Percentiles rank a stretch among this genome's conserved stretches.
Evolutionary conservation across 2,888 invertebrate genomes (phyloP).

Genomic region (Mythimna vitellina): DNA sequence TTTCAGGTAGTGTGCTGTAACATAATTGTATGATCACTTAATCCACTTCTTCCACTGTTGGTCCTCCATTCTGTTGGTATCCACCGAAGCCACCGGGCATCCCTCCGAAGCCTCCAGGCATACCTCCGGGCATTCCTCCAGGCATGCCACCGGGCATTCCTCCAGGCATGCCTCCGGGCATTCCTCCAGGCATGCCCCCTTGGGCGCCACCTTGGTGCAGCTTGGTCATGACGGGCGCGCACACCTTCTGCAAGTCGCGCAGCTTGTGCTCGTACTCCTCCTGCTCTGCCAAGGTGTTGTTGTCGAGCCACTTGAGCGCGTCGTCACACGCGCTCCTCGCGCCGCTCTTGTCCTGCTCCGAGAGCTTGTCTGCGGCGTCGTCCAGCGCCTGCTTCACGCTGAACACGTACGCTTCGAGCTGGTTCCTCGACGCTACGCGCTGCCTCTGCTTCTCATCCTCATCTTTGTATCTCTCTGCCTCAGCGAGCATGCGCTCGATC

Average conservation of each 20-base stretch:
- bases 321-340: constrained; percentile 90
- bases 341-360: constrained; percentile 91
- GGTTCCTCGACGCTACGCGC: constrained; percentile 93
- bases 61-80: constrained; percentile 68
- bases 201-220: constrained; percentile 88
- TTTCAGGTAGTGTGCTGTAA: neutral
- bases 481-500: constrained; percentile 94
- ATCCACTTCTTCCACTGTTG: constrained; percentile 81
- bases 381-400: constrained; percentile 93
- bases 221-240: constrained; percentile 91
- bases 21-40: constrained; percentile 55
- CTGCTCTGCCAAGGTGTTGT: constrained; percentile 92
- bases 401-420: constrained; percentile 93
- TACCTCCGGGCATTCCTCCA: constrained; percentile 48
- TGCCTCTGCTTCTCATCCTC: constrained; percentile 93
- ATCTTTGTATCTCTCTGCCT: constrained; percentile 93
- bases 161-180: constrained; percentile 52
- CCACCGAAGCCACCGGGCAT: constrained; percentile 36
- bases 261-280: constrained; percentile 92
- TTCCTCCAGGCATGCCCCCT: constrained; percentile 41
- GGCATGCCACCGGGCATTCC: constrained; percentile 54
- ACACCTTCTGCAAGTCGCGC: constrained; percentile 91
- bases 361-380: constrained; percentile 91
- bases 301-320: constrained; percentile 93
- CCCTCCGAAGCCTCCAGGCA: constrained; percentile 26